A percentile compares a stretch with the other conserved stretches of the same genome.
phyloP scores from a whole-genome alignment of 92 coral and sea anemone species.

The Ricordea florida region DNA sequence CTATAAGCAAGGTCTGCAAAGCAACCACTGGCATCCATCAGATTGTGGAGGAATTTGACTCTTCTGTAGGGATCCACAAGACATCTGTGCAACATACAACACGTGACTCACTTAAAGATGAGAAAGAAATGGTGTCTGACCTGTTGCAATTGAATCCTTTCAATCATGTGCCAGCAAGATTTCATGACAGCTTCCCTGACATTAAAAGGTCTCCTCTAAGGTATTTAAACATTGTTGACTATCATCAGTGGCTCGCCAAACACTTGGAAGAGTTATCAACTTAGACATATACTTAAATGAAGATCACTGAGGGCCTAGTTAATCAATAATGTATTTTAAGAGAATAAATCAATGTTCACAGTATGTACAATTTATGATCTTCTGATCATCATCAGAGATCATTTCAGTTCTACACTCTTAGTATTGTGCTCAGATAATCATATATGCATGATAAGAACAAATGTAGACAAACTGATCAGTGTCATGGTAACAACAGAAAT shows the following conservation, averaged over 20 bases:
- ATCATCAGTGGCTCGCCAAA: slow-evolving; percentile 63
- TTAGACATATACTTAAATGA: no score
- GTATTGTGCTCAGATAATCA: no score
- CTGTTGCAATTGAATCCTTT: slow-evolving; percentile 41
- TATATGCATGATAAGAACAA: no score
- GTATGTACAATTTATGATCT: no score
- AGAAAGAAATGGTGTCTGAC: slow-evolving; percentile 61
- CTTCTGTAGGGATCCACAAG: slow-evolving; percentile 39
- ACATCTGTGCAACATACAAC: slow-evolving; percentile 59
- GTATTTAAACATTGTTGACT: slow-evolving; percentile 58
- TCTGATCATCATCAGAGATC: no score
- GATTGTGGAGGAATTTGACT: slow-evolving; percentile 14
- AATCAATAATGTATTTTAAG: no score
- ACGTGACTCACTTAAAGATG: slow-evolving; percentile 58
- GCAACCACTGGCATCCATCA: slow-evolving; percentile 32
- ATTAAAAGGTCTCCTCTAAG: slow-evolving; percentile 55
- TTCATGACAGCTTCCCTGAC: slow-evolving; percentile 61
- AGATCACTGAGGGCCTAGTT: no score
- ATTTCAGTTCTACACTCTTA: no score
- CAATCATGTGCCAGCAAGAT: slow-evolving; percentile 18
- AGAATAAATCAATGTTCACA: no score
- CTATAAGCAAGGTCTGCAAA: slow-evolving; percentile 45
- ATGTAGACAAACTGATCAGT: no score
- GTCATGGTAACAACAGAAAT: no score
- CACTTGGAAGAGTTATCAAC: slow-evolving; percentile 47